phyloP scores from a whole-genome alignment of 2,888 invertebrate genomes.

The Dione juno region DNA sequence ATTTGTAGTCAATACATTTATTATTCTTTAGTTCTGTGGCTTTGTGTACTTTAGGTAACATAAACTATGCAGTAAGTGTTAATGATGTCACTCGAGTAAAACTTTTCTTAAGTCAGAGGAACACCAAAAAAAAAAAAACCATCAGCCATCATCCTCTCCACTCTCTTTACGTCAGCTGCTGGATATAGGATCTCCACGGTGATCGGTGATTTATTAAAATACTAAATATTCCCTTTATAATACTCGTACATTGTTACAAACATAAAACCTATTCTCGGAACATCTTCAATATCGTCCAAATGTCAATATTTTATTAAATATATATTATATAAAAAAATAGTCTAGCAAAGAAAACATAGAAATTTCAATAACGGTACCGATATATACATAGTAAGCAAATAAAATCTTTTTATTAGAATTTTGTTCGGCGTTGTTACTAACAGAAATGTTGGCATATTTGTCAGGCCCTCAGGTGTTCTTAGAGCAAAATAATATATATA shows the following conservation, averaged over 20 bases:
- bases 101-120: too few relatives aligned
- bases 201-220: too few relatives aligned
- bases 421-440: neutral
- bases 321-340: neutral
- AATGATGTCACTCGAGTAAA: too few relatives aligned
- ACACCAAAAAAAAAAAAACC: too few relatives aligned
- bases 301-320: neutral
- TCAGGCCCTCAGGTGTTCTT: slow-evolving; percentile 6
- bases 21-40: too few relatives aligned
- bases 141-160: too few relatives aligned
- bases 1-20: neutral
- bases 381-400: neutral
- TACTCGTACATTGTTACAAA: neutral
- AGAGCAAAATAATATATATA: neutral
- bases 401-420: neutral
- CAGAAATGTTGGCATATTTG: slow-evolving; percentile 6
- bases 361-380: neutral
- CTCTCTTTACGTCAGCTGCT: too few relatives aligned
- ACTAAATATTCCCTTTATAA: too few relatives aligned
- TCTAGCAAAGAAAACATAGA: neutral
- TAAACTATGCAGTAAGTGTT: too few relatives aligned
- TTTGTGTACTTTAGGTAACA: too few relatives aligned
- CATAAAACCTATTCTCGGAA: neutral
- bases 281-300: neutral
- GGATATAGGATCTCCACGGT: too few relatives aligned